Evolutionary conservation across 2,888 invertebrate genomes (phyloP).

Genomic region (Macrosiphum euphorbiae): DNA sequence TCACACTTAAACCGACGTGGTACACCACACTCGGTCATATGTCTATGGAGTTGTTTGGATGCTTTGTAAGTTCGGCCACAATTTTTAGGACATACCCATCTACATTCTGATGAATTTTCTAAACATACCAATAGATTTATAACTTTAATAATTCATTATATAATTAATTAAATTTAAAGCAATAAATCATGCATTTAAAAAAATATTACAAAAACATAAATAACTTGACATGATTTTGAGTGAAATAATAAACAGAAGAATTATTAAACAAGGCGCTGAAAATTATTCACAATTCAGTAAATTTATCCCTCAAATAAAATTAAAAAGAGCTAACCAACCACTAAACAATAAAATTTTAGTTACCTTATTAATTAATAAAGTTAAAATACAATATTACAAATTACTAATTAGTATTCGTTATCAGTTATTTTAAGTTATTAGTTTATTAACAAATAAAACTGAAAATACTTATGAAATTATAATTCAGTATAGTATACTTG

Average conservation of each 20-base stretch:
- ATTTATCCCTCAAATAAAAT: background rate
- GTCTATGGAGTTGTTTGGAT: conserved; percentile 68
- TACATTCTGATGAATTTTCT: background rate
- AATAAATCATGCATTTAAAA: conserved; percentile 15
- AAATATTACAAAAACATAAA: background rate
- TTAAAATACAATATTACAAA: background rate
- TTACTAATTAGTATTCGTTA: background rate
- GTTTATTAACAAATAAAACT: background rate
- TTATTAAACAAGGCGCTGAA: background rate
- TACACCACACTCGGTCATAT: conserved; percentile 70
- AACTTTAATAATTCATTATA: background rate
- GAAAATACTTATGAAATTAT: background rate
- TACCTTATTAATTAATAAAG: background rate
- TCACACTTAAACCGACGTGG: conserved; percentile 67
- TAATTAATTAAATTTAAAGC: background rate
- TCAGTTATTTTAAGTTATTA: background rate
- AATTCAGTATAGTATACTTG: background rate
- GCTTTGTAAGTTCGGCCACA: conserved; percentile 69
- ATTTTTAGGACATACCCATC: conserved; percentile 61
- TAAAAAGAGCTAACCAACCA: background rate
- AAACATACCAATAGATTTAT: conserved; percentile 16
- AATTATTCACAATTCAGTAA: background rate
- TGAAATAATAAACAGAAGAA: background rate
- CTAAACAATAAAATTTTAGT: background rate
- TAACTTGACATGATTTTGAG: background rate